Evolutionary conservation across 2,797 vertebrate species (phyloP), one percentile per base, ranked within the genome.

Genomic region (Vultur gryphus): DNA sequence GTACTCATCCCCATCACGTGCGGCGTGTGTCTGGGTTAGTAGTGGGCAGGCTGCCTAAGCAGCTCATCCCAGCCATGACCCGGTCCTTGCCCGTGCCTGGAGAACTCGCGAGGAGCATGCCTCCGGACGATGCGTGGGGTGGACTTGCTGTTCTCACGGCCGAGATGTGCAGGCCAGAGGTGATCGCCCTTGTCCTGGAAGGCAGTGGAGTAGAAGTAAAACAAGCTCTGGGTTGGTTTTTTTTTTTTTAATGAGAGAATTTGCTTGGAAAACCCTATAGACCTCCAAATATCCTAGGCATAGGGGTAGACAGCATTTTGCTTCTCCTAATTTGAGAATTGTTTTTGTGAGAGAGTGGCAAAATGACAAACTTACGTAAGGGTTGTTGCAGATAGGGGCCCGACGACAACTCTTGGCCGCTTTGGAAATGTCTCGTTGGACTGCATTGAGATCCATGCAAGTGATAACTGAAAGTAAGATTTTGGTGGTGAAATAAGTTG

Each of bases 31-130:
- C 65, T 5, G 7, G 46, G 28, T n/a, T 35, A 48, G 41, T 10
- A 9, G 29, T 3, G 59, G 81, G 35, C 33, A 49, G 59, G 35
- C 26, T 72, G 77, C 71, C 65, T 1, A 7, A 41, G 91, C 52
- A 35, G 70, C 35, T 67, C 21, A 4, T 66, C 54, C 18, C 0
- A 3, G 55, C 69, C 23, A 4, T 21, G 48, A 33, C 48, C 52
- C 15, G 2, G 29, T n/a, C 28, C 58, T 82, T 58, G 75, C 13
- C 76, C 0, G 0, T 58, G 59, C 43, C 54, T 18, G 25, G 26
- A 23, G 58, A 69, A 33, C 17, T 29, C 0, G 1, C 0, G 2
- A 24, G 70, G 61, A 90, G 29, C 0, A 5, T 64, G 44, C 17
- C 37, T 65, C 37, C 2, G 12, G 41, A 51, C 0, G 4, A n/a